Percentiles rank a stretch among this genome's conserved stretches.
Conservation (phyloP, 2,888 invertebrate species). For the Eupithecia pulchellata region DNA sequence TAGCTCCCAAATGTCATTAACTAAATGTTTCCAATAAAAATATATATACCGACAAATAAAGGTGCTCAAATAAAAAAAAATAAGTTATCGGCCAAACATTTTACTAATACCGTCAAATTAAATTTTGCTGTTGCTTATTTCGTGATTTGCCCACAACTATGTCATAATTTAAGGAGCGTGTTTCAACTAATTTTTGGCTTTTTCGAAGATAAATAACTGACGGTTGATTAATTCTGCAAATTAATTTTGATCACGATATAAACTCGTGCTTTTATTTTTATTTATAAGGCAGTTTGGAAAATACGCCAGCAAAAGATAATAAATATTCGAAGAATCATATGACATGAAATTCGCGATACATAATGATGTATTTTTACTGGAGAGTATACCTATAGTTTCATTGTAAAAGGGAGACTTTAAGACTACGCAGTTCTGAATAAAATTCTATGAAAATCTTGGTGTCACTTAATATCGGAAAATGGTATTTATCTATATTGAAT, state of each 20-base stretch:
- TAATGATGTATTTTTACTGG: too few species aligned
- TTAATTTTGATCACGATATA: background rate
- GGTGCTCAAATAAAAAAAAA: background rate
- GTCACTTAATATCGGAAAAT: background rate
- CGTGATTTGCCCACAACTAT: constrained; percentile 32
- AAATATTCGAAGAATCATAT: background rate
- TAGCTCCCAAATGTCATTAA: background rate
- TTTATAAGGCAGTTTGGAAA: background rate
- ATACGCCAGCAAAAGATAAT: background rate
- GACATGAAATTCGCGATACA: background rate
- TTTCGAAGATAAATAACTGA: constrained; percentile 41
- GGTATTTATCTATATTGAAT: background rate
- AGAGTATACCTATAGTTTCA: background rate
- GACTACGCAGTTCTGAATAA: background rate
- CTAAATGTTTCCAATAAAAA: background rate
- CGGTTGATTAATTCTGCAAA: constrained; percentile 48
- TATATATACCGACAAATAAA: background rate
- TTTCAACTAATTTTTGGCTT: constrained; percentile 43
- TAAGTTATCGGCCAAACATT: background rate
- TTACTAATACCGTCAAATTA: constrained; percentile 16
- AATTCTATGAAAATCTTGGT: background rate
- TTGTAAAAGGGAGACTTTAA: background rate
- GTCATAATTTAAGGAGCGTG: constrained; percentile 38
- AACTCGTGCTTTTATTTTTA: background rate
- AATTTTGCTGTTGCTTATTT: constrained; percentile 28